Evolutionary conservation across 2,888 invertebrate species (phyloP), one percentile per base, ranked within the genome.

Genomic region (Melikaiella ostensackeni): DNA sequence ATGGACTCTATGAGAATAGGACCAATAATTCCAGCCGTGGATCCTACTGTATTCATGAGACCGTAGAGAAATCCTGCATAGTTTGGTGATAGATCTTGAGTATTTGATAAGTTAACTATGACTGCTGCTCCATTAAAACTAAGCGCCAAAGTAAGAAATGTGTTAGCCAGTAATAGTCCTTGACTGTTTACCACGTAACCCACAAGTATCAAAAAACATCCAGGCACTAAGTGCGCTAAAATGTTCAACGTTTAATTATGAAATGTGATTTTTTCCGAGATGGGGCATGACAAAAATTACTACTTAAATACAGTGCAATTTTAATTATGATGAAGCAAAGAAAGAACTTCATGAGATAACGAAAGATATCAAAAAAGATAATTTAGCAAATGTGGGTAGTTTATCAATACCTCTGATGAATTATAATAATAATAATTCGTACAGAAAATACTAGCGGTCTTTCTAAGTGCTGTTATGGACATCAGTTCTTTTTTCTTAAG

Each of bases 41-140:
- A 94, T 24, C 95, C 96, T 79, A 96, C 91, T 78, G 95, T 95
- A 87, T 96, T 96, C 75, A 95, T 95, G 1, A 96, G 94, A 8
- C 96, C 96, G 83, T 95, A 95, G 13, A 96, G 89, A 19, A 95
- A 94, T 59, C 95, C 96, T 2, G 95, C 95, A 86, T 93, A 96
- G 85, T 94, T 95, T 0, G 96, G 96, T 0, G 96, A 94, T 77
- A 96, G 90, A 90, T 96, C 96, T 92, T 96, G 94, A 70, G 89
- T 90, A 79, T 90, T 90, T 3, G 89, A 86, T 93, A 92, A 55
- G 91, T 89, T 84, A 83, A 89, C 88, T 92, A 92, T 90, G 93
- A 94, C 91, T 79, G 95, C 88, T 85, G 88, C 83, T 85, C 91
- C 89, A 73, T 90, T 90, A 78, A 90, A 90, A 2, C 89, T 90